Percentiles rank a stretch among this genome's conserved stretches.
phyloP scores from a whole-genome alignment of 37 sponge, comb jelly and placozoan species.

The Sycon ciliatum region DNA sequence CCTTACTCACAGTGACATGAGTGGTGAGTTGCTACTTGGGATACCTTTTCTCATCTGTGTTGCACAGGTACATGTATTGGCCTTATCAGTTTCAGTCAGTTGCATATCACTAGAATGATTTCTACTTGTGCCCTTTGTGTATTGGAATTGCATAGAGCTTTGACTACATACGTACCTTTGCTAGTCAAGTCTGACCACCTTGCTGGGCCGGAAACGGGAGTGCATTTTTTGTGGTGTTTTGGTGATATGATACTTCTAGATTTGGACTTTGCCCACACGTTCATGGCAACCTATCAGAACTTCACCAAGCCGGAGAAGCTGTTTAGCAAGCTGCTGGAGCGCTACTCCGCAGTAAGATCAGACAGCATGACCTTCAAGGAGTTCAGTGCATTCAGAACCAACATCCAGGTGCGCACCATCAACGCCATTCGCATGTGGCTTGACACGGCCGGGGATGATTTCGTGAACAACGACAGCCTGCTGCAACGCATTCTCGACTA shows the following conservation, averaged over 20 bases:
- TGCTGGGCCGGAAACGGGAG: no score
- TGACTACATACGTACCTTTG: constrained; percentile 12
- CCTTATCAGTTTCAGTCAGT: no score
- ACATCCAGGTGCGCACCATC: constrained; percentile 82
- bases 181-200: no score
- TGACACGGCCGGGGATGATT: constrained; percentile 72
- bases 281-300: constrained; percentile 75
- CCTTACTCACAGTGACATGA: constrained; percentile 49
- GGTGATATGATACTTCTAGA: constrained; percentile 30
- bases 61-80: no score
- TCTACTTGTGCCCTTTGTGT: not conserved
- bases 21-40: no score
- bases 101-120: no score
- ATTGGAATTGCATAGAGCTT: not conserved
- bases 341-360: constrained; percentile 77
- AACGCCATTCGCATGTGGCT: constrained; percentile 87
- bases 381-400: constrained; percentile 63
- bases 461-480: constrained; percentile 17
- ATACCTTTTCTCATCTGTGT: no score
- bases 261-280: constrained; percentile 84
- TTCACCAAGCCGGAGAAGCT: constrained; percentile 80
- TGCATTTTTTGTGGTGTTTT: no score
- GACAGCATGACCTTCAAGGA: constrained; percentile 44
- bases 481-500: not conserved
- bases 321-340: constrained; percentile 72